Conservation (phyloP, 2,113 vertebrate species). For the Chloropsis hardwickii region DNA sequence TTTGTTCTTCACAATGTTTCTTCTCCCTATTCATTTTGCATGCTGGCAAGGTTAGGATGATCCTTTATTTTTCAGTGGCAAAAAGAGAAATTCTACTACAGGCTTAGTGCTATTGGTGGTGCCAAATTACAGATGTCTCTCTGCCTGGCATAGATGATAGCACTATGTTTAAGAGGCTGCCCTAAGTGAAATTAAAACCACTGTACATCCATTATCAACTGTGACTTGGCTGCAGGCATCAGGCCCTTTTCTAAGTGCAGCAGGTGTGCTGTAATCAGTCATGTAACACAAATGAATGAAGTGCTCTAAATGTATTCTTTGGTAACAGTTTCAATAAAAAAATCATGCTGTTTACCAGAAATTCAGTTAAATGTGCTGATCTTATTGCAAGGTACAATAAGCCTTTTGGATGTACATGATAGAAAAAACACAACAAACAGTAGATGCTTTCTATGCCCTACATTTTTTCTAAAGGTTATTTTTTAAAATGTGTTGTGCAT, state of each 20-base stretch:
- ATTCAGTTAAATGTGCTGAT: neutral
- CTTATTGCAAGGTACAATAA: neutral
- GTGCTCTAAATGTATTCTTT: neutral
- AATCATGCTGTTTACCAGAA: neutral
- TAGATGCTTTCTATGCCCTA: neutral
- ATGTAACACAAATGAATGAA: neutral
- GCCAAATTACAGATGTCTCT: neutral
- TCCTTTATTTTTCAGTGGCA: neutral
- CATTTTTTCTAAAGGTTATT: neutral
- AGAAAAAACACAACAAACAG: neutral
- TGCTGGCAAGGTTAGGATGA: neutral
- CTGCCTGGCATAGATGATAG: neutral
- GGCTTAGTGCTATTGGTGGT: neutral
- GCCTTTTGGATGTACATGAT: accelerated
- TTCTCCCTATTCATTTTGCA: neutral
- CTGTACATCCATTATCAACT: neutral
- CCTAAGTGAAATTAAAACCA: neutral
- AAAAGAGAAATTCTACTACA: neutral
- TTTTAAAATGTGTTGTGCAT: neutral
- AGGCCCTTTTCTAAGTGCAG: neutral
- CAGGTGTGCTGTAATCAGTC: neutral
- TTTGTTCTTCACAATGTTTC: neutral
- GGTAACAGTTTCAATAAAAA: neutral
- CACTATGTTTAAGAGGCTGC: neutral
- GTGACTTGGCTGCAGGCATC: neutral